Evolutionary conservation across 2,888 invertebrate species (phyloP), one percentile per base, ranked within the genome.

Genomic region (Tachina grossa): DNA sequence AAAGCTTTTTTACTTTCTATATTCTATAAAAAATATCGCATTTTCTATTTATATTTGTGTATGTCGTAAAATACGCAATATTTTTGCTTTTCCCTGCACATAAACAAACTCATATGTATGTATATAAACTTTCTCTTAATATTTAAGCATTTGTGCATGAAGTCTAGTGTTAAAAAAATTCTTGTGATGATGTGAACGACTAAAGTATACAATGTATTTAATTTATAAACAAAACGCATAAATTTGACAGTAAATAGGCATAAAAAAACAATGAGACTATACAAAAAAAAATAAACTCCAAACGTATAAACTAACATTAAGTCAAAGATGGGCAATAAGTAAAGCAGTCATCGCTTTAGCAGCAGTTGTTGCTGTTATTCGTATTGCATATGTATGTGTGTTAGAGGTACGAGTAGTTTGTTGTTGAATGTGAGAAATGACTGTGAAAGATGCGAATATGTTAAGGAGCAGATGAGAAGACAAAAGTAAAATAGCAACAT

Each of bases 171-270:
- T 16, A 10, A 77, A 57, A 57, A 22, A 13, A 61, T 61, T 41
- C 1, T 22, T 51, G 6, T 55, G 4, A 47, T 41, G 1, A 43
- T 51, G 6, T 55, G 5, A 47, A 69, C 51, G 57, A 47, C 80
- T 16, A 61, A 19, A 31, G 61, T 63, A 31, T 45, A 65, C 63
- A 55, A 72, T 77, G 81, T 75, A 75, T 65, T 79, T 85, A 75
- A 82, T 82, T 78, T 79, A 82, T 76, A 79, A 83, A 59, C 75
- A 72, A 75, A 83, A 82, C 51, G 75, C 78, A 82, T 85, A 85
- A 83, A 82, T 87, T 83, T 83, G 76, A 79, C 84, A 84, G 75
- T 83, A 84, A 86, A 84, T 80, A 78, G 66, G 75, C 80, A 78
- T 86, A 74, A 68, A 31, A 31, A 31, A 31, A 31, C 31, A 31